Evolutionary conservation across 2,113 vertebrate genomes (phyloP).

Genomic region (Oxyruncus cristatus): DNA sequence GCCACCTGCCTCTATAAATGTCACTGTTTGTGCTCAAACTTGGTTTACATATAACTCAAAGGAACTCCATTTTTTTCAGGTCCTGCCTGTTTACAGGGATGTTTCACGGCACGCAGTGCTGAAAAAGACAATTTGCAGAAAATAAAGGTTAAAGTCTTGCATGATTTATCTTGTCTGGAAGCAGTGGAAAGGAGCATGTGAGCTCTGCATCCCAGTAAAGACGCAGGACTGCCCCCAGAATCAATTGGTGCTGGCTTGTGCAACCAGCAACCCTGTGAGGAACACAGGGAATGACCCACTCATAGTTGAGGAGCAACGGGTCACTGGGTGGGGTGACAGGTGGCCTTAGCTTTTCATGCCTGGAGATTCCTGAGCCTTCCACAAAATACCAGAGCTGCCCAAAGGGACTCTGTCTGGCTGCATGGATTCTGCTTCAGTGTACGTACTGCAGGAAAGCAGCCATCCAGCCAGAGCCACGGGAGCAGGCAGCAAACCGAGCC

Average conservation of each 20-base stretch:
- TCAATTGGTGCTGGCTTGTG: background rate
- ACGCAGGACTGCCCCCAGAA: background rate
- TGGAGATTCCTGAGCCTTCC: background rate
- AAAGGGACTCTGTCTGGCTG: background rate
- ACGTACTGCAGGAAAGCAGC: background rate
- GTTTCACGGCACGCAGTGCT: background rate
- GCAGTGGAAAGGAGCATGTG: background rate
- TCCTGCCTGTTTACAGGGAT: background rate
- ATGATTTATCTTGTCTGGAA: background rate
- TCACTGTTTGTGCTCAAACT: background rate
- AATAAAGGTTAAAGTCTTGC: background rate
- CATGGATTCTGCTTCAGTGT: background rate
- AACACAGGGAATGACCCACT: background rate
- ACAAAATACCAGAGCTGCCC: background rate
- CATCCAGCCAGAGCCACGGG: background rate
- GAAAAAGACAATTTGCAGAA: background rate
- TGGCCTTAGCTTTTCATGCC: background rate
- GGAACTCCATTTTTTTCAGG: background rate
- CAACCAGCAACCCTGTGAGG: background rate
- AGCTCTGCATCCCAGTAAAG: background rate
- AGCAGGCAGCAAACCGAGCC: background rate
- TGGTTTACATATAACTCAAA: background rate
- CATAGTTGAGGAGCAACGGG: background rate
- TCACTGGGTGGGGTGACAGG: background rate
- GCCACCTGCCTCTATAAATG: slow-evolving; percentile 2